Evolutionary conservation across 2,797 vertebrate species (phyloP).

Genomic region (Sylvia borin): DNA sequence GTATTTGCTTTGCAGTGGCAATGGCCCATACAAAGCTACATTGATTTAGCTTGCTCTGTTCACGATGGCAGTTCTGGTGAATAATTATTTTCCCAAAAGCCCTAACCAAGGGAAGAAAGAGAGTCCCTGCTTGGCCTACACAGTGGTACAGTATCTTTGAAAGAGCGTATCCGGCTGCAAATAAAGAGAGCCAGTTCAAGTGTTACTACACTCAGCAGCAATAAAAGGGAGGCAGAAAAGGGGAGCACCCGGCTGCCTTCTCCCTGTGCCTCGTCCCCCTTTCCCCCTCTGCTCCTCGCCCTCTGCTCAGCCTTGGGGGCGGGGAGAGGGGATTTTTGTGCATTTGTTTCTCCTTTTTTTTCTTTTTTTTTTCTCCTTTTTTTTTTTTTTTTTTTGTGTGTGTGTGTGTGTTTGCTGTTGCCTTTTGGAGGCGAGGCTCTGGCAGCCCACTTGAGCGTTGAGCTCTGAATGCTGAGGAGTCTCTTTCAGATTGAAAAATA

Average conservation of each 20-base stretch:
- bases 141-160: constrained; percentile 62
- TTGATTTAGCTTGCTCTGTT: constrained; percentile 58
- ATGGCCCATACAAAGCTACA: constrained; percentile 61
- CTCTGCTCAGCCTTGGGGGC: not conserved
- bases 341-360: not conserved
- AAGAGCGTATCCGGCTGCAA: constrained; percentile 42
- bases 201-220: constrained; percentile 45
- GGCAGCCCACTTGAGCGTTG: not conserved
- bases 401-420: not conserved
- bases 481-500: not conserved
- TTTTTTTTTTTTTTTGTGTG: too few relatives aligned
- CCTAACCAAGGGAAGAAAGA: constrained; percentile 48
- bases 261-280: not conserved
- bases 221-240: constrained; percentile 50
- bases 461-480: not conserved
- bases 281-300: not conserved
- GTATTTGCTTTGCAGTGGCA: constrained; percentile 66
- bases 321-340: not conserved
- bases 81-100: constrained; percentile 66
- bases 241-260: not conserved
- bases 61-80: constrained; percentile 52
- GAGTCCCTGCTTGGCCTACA: constrained; percentile 50
- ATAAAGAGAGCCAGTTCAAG: constrained; percentile 44
- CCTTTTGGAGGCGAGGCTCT: not conserved
- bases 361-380: too few relatives aligned